Conservation (phyloP, 2,113 vertebrate genomes). For the Empidonax traillii region DNA sequence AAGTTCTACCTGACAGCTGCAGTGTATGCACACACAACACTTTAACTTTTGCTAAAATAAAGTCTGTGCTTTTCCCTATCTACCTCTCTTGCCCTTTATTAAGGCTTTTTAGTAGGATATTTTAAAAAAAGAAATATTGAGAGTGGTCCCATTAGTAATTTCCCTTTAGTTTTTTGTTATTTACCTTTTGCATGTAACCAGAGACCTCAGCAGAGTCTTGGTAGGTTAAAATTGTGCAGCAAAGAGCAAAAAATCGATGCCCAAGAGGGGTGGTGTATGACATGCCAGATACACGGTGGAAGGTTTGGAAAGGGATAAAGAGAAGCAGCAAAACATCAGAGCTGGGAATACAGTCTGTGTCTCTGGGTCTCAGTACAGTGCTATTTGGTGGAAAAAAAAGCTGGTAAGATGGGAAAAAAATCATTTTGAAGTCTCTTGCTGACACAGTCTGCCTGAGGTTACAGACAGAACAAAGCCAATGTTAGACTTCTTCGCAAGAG, state of each 20-base stretch:
- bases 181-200: background rate
- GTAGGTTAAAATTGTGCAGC: background rate
- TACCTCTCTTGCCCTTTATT: background rate
- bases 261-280: background rate
- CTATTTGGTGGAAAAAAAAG: background rate
- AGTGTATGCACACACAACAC: background rate
- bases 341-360: background rate
- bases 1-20: background rate
- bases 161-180: background rate
- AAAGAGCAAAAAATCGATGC: background rate
- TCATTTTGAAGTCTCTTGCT: background rate
- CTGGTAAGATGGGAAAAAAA: background rate
- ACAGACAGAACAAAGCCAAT: background rate
- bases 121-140: background rate
- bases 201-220: rapidly evolving
- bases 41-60: background rate
- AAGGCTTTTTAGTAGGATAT: background rate
- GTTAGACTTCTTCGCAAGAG: background rate
- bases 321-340: background rate
- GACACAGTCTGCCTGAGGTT: constrained; percentile 10
- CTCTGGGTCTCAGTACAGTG: background rate
- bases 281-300: background rate
- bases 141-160: background rate
- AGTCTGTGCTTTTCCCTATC: background rate
- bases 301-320: background rate